Conservation (phyloP, 2,113 vertebrate genomes). For the Myrmecophaga tridactyla region DNA sequence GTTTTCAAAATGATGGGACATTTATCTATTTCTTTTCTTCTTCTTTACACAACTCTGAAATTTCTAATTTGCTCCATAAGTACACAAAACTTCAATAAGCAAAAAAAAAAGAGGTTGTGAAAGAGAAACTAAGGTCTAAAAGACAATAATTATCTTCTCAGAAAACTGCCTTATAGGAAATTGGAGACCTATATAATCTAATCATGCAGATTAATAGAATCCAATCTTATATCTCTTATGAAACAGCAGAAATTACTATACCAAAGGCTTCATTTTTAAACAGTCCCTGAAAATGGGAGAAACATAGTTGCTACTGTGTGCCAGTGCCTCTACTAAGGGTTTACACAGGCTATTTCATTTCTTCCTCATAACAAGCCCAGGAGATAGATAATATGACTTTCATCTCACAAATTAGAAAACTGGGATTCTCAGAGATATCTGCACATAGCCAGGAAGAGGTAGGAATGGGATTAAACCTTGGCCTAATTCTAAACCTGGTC, state of each 20-base stretch:
- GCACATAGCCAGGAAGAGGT: neutral
- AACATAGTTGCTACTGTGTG: neutral
- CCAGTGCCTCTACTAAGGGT: neutral
- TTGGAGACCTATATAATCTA: neutral
- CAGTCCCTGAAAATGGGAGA: neutral
- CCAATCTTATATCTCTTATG: neutral
- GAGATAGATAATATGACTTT: neutral
- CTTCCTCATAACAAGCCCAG: neutral
- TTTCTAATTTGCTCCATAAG: constrained; percentile 17
- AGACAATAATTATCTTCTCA: neutral
- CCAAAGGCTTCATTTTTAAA: neutral
- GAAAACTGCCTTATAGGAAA: constrained; percentile 13
- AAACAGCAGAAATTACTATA: neutral
- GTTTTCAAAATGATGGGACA: neutral
- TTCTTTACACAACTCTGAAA: neutral
- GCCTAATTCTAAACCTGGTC: neutral
- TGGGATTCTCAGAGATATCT: neutral
- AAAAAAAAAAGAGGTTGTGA: neutral
- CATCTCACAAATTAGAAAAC: neutral
- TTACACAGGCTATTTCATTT: neutral
- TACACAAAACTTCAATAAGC: neutral
- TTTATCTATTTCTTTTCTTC: neutral
- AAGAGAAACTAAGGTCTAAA: neutral
- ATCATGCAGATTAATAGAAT: no score
- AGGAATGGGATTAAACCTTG: neutral